Conservation (phyloP, 2,797 vertebrate genomes). For the Chanos chanos region DNA sequence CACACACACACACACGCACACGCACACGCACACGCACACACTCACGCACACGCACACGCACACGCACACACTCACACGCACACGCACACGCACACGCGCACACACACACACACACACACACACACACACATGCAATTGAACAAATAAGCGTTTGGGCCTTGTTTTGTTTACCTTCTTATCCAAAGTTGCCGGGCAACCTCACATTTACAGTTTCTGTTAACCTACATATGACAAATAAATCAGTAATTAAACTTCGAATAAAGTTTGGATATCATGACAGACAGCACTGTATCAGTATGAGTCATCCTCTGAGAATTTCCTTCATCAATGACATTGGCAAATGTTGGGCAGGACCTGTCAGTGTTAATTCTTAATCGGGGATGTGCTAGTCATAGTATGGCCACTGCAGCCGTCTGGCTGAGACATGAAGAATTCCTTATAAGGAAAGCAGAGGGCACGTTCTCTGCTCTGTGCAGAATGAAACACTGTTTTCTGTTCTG, state of each 20-base stretch:
- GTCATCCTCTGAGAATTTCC: not conserved
- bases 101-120: too few species aligned
- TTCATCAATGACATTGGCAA: too few species aligned
- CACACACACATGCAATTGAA: too few species aligned
- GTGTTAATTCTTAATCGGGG: too few species aligned
- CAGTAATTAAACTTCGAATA: not conserved
- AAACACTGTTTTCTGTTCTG: not conserved
- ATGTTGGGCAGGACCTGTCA: too few species aligned
- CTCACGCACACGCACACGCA: too few species aligned
- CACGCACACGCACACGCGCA: too few species aligned
- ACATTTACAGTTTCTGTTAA: not conserved
- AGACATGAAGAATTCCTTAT: constrained; percentile 14
- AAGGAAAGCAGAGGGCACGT: not conserved
- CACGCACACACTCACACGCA: too few species aligned
- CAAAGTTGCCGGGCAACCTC: constrained; percentile 20
- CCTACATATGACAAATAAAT: constrained; percentile 18
- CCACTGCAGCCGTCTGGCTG: constrained; percentile 2
- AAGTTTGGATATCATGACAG: not conserved
- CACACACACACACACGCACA: too few species aligned
- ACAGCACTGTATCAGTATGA: constrained; percentile 11
- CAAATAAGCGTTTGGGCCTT: not conserved
- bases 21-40: too few species aligned
- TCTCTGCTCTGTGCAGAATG: not conserved
- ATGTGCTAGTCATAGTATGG: too few species aligned
- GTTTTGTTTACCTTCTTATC: constrained; percentile 16